Base-by-base conservation (phyloP, 2,888 invertebrate species). In the Steromphala cineraria region DNA sequence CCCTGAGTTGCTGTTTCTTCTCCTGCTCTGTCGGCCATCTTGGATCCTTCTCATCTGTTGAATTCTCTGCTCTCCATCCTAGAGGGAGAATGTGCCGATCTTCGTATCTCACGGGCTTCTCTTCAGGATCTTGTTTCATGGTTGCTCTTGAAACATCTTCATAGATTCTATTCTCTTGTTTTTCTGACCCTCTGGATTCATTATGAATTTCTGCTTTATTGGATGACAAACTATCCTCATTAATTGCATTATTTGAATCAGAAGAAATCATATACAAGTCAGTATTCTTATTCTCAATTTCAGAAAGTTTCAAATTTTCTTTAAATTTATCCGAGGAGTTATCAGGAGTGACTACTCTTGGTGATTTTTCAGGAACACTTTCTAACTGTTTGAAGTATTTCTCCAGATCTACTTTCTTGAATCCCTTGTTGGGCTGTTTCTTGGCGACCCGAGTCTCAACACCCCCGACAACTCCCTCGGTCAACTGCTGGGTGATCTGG, bases 401-500 rank as follows among this genome's bases (percentile, higher is more conserved):
- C n/a, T 74, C 31, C 15, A 79, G 21, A 21, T 79, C 31, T 28
- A 62, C 19, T 10, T 55, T 55, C 56, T 24, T 28, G n/a, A 36
- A 52, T 53, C 53, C 80, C 52, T 75, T 31, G 21, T 67, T 21
- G 28, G 8, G 19, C 24, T 80, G 53, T 53, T 67, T 80, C 15
- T 31, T 74, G 3, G 31, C 24, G 67, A 40, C 67, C 10, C 28
- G 28, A 13, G 81, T 79, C 53, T 53, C 17, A 17, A 80, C 76
- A 31, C 92, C 93, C 86, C 84, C 92, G 36, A 94, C 91, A 55
- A 89, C 84, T 81, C 95, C 86, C 90, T 95, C 95, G 5, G 97
- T 97, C 75, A 98, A 92, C 62, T 94, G 94, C 67, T 95, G 95
- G 0, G 96, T 96, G 17, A 96, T 89, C 67, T 96, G 95, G 62